A percentile compares a stretch with the other conserved stretches of the same genome.
Conservation (phyloP, 2,888 invertebrate species). For the Oxytorus armatus region DNA sequence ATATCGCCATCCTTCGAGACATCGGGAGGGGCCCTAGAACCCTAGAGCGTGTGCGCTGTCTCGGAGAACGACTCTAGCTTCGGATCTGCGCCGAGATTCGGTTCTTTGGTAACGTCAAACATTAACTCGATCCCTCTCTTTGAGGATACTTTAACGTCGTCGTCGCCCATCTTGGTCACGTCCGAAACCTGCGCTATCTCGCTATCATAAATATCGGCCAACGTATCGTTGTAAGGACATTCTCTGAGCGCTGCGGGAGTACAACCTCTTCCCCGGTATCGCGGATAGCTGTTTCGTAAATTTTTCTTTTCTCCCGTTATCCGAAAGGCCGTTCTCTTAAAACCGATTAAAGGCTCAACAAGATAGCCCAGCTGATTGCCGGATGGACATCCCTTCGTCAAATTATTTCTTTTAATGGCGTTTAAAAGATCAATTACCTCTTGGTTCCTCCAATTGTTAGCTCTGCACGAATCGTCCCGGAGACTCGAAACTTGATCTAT, state of each 20-base stretch:
- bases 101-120: conserved; percentile 68
- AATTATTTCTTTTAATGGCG: conserved; percentile 53
- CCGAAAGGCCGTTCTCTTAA: conserved; percentile 70
- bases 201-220: conserved; percentile 67
- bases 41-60: conserved; percentile 70
- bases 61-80: conserved; percentile 67
- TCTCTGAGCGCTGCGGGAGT: conserved; percentile 57
- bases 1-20: neutral
- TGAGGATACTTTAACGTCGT: conserved; percentile 65
- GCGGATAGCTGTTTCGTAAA: conserved; percentile 69
- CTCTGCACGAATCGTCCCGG: conserved; percentile 38
- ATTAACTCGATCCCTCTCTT: conserved; percentile 71
- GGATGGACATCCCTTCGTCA: conserved; percentile 43
- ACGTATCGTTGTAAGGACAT: conserved; percentile 68
- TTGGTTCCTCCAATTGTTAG: conserved; percentile 42
- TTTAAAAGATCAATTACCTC: conserved; percentile 43
- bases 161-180: conserved; percentile 6
- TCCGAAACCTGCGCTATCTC: too few species aligned
- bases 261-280: conserved; percentile 61
- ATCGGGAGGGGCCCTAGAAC: conserved; percentile 47
- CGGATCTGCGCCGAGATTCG: conserved; percentile 67
- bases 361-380: conserved; percentile 42
- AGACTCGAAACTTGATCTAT: conserved; percentile 30
- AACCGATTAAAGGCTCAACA: conserved; percentile 66
- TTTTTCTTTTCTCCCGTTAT: conserved; percentile 72